phyloP scores from a whole-genome alignment of 2,888 invertebrate genomes.

The Antheraea assamensis region DNA sequence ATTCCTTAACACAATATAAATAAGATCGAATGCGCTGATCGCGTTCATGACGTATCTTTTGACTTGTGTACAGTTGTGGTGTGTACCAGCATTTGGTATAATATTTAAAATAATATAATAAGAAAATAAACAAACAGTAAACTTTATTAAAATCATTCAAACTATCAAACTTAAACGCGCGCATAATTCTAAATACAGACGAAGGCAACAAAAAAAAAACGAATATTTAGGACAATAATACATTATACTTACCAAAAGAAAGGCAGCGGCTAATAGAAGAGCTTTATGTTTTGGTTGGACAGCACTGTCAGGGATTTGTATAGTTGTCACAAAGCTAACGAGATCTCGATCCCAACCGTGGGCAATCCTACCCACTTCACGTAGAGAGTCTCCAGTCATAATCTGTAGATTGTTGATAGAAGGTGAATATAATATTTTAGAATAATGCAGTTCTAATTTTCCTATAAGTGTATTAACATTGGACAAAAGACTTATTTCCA shows the following conservation, averaged over 20 bases:
- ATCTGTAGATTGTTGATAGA: slow-evolving; percentile 63
- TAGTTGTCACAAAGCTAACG: slow-evolving; percentile 87
- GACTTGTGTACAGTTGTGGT: too few relatives aligned
- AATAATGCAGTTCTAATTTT: background rate
- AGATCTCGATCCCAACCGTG: slow-evolving; percentile 87
- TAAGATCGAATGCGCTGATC: background rate
- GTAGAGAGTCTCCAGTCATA: slow-evolving; percentile 80
- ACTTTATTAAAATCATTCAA: too few relatives aligned
- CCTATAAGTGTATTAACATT: too few relatives aligned
- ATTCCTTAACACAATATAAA: background rate
- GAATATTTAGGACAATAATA: too few relatives aligned
- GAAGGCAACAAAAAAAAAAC: too few relatives aligned
- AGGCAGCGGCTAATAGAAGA: slow-evolving; percentile 89
- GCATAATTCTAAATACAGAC: too few relatives aligned
- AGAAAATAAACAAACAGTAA: too few relatives aligned
- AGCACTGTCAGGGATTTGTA: slow-evolving; percentile 87
- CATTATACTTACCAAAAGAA: slow-evolving; percentile 86
- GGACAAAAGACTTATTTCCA: background rate
- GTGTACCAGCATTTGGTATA: too few relatives aligned
- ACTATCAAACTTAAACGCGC: too few relatives aligned
- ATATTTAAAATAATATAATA: too few relatives aligned
- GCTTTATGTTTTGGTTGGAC: slow-evolving; percentile 90
- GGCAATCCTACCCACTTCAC: slow-evolving; percentile 85
- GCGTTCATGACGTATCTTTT: too few relatives aligned
- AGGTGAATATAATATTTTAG: background rate